Evolutionary conservation across 2,888 invertebrate species (phyloP).

Genomic region (Laspeyria flexula): DNA sequence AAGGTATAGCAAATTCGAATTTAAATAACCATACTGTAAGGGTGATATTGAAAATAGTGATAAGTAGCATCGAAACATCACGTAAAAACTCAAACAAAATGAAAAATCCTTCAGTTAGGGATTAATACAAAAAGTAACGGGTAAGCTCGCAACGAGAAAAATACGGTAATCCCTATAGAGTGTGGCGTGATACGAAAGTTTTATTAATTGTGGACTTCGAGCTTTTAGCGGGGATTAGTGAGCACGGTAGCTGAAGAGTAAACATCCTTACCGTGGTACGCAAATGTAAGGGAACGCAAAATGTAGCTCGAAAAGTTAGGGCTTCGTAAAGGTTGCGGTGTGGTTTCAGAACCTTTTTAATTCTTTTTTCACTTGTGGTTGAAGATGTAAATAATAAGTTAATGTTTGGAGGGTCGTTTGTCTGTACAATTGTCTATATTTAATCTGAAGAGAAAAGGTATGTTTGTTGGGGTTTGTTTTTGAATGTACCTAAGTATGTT

Average conservation of each 20-base stretch:
- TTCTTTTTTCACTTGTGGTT: not conserved
- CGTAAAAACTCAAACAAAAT: not conserved
- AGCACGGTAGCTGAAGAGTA: constrained; percentile 23
- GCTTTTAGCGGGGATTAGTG: constrained; percentile 31
- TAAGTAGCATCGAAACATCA: no score
- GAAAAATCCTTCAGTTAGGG: constrained; percentile 5
- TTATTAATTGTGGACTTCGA: constrained; percentile 36
- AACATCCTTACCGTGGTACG: constrained; percentile 15
- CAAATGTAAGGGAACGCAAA: not conserved
- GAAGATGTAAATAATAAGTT: no score
- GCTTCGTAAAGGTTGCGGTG: not conserved
- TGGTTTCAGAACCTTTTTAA: not conserved
- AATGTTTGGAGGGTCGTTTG: no score
- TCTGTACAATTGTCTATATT: no score
- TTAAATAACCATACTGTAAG: no score
- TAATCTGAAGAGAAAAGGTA: no score
- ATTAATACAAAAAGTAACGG: constrained; percentile 2
- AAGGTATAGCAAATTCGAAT: no score
- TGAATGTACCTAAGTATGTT: no score
- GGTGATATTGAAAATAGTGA: no score
- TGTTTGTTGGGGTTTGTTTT: no score
- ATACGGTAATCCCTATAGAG: constrained; percentile 18
- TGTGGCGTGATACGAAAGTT: constrained; percentile 15
- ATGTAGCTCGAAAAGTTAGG: not conserved
- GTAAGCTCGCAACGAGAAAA: constrained; percentile 12